Base-by-base conservation (phyloP, 1,140 invertebrate species). In the Leptinotarsa lineolata region DNA sequence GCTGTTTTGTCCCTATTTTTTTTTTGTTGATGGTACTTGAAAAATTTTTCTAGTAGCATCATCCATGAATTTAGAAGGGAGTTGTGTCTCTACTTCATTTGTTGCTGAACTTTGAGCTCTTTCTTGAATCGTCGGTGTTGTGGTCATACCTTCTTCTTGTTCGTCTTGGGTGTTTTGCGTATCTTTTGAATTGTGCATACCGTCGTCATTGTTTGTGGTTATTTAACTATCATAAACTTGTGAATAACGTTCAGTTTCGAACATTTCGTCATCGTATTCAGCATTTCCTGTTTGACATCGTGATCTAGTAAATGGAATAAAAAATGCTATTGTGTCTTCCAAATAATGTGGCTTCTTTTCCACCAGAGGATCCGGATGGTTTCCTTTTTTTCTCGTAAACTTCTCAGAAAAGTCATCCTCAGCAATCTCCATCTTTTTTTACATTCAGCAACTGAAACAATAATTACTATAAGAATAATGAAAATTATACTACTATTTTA, bases 361-460 rank as follows among this genome's bases (percentile, higher is more conserved):
- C 15, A 67, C 65, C 65, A 67, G 39, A 67, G 39, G 3, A 67
- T 67, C 65, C 30, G 65, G 39, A 67, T 67, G 65, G 30, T 67
- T 67, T 45, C 1, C 1, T 30, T 45, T 46, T 67, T 13, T 67
- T 67, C 65, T 67, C 65, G 65, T 67, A 8, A 67, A 67, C 16
- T 30, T 67, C 65, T 67, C 39, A 45, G 3, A 63, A 67, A 67
- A 45, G 65, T 67, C 65, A 67, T 2, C 15, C 65, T 67, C 65
- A 67, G 44, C 65, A 67, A 44, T 67, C 39, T 67, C 30, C 39
- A 67, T 67, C 20, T 67, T 67, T 46, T 44, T 67, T 67, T 67
- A 45, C 30, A 67, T 67, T 67, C 64, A 30, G 64, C 44, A 66
- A 21, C 64, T 45, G 64, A 66, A 66, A 39, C 64, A 66, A 66